Conservation (phyloP, 2,888 invertebrate species). For the Falcaria lacertinaria region DNA sequence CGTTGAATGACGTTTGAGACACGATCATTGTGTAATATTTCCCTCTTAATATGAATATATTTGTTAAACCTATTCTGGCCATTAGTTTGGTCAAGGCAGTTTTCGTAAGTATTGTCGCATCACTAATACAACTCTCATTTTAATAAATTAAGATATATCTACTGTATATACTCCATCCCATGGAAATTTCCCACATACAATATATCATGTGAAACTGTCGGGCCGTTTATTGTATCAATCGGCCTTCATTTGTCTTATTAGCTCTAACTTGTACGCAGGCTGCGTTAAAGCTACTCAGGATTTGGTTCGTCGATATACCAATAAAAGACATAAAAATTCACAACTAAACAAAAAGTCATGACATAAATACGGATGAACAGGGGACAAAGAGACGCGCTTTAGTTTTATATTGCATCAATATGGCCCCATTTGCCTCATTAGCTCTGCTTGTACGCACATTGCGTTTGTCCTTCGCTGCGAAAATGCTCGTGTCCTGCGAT, state of each 20-base stretch:
- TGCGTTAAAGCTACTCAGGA: neutral
- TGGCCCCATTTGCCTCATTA: constrained; percentile 18
- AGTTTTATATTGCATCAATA: constrained; percentile 6
- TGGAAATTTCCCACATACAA: too few relatives aligned
- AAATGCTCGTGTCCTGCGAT: constrained; percentile 46
- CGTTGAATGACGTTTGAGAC: constrained; percentile 40
- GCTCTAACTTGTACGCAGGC: constrained; percentile 15
- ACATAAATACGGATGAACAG: neutral
- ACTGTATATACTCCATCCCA: too few relatives aligned
- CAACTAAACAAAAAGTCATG: neutral
- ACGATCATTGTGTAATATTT: constrained; percentile 58
- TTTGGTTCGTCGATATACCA: neutral
- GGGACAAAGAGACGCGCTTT: constrained; percentile 6
- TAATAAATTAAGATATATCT: constrained; percentile 24
- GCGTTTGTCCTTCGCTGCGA: constrained; percentile 58
- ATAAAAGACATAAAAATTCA: neutral
- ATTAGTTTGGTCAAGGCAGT: constrained; percentile 66
- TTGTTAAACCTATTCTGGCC: constrained; percentile 63
- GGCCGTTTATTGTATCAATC: constrained; percentile 32
- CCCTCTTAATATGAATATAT: constrained; percentile 61
- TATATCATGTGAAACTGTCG: constrained; percentile 11
- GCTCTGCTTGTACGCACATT: constrained; percentile 53
- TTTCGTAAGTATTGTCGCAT: constrained; percentile 63
- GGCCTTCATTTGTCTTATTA: constrained; percentile 32
- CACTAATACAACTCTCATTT: constrained; percentile 22